Base-by-base conservation (phyloP, 2,888 invertebrate species). In the Hylaea fasciaria region DNA sequence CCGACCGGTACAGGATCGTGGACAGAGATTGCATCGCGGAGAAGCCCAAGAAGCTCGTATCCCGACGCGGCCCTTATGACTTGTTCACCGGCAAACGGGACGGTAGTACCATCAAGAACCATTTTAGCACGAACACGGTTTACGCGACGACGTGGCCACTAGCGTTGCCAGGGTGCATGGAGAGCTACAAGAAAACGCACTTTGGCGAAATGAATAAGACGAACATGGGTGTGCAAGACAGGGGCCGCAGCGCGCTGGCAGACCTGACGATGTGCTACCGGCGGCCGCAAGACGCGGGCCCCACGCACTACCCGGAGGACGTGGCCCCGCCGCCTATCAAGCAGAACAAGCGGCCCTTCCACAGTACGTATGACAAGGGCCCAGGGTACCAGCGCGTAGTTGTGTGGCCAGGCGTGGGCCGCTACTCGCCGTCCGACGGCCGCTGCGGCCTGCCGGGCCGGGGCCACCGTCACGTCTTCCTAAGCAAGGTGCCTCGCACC, bases 41-140 rank as follows among this genome's bases (percentile, higher is more conserved):
- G 60, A 89, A 84, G 72, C 70, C 87, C 0, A 85, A 85, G 1
- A 90, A 86, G 65, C 0, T 87, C 0, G 83, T 90, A 2, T 91
- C 91, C 0, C 64, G 78, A 16, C 76, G 85, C 32, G 91, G 91
- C 0, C 91, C 91, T 0, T 92, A 91, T 62, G 87, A 91, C 49
- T 72, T 91, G 0, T 91, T 90, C 65, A 93, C 94, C 0, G 94
- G 94, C 0, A 83, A 83, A 32, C 81, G 94, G 47, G 93, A 93
- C 65, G 82, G 69, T 0, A 84, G 79, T 3, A 88, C 93, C 0
- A 92, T 94, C 12, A 93, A 93, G 72, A 94, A 93, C 70, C 89
- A 93, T 75, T 93, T 93, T 58, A 85, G 82, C 12, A 86, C 81
- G 8, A 74, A 75, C 17, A 79, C 65, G 66, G 79, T 78, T 45